phyloP scores from a whole-genome alignment of 23 tunicate genomes.

The Pegea sp. region DNA sequence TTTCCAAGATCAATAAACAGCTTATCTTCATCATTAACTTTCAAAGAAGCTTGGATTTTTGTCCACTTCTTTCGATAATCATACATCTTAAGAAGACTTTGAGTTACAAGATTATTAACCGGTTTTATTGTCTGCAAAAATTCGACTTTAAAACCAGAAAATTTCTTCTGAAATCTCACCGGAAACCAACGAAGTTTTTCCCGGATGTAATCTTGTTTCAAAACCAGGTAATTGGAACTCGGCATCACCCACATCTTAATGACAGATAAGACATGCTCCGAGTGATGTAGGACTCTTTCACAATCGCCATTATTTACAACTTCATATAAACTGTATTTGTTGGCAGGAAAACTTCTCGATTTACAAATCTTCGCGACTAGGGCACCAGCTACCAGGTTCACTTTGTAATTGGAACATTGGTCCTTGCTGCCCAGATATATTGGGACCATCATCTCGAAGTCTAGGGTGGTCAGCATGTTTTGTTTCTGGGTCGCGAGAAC shows the following conservation, averaged over 20 bases:
- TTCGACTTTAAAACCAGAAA: neutral
- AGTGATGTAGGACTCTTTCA: conserved; percentile 44
- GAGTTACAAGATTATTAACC: conserved; percentile 6
- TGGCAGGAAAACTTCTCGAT: conserved; percentile 24
- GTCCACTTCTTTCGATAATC: conserved; percentile 65
- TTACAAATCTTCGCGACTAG: conserved; percentile 24
- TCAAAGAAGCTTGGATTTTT: conserved; percentile 14
- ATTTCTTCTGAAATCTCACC: conserved; percentile 1
- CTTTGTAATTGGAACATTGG: conserved; percentile 74
- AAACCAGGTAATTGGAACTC: conserved; percentile 45
- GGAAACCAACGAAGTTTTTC: conserved; percentile 56
- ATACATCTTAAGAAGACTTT: conserved; percentile 15
- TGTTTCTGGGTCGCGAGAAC: conserved; percentile 43
- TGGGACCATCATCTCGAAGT: conserved; percentile 86
- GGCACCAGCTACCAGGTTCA: conserved; percentile 55
- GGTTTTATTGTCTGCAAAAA: conserved; percentile 9
- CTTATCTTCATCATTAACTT: conserved; percentile 5
- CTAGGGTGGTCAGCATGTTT: conserved; percentile 55
- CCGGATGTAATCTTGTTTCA: conserved; percentile 51
- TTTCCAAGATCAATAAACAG: conserved; percentile 10
- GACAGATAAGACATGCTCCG: conserved; percentile 70
- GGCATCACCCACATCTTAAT: conserved; percentile 79
- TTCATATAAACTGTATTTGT: conserved; percentile 50
- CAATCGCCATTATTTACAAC: conserved; percentile 48
- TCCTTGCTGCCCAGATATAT: conserved; percentile 42